Conservation (phyloP, 2,113 vertebrate species). For the Entelurus aequoreus region DNA sequence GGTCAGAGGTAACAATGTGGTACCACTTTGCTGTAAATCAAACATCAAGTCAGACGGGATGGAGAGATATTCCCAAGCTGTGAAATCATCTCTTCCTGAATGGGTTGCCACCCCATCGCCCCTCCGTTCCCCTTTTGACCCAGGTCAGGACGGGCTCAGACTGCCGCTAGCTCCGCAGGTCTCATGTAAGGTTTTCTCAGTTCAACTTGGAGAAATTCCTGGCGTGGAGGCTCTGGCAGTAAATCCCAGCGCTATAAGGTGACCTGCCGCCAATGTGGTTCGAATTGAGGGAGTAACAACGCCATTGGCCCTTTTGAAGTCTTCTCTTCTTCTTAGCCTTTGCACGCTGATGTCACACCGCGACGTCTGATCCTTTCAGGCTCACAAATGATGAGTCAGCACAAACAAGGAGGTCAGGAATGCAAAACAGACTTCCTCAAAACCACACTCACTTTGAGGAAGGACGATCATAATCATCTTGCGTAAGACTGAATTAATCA, state of each 20-base stretch:
- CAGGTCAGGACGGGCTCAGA: constrained; percentile 40
- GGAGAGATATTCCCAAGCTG: constrained; percentile 51
- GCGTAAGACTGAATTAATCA: too few relatives aligned
- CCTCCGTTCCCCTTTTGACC: not conserved
- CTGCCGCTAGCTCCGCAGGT: constrained; percentile 12
- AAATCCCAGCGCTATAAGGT: constrained; percentile 22
- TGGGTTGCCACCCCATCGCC: constrained; percentile 43
- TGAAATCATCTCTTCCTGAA: constrained; percentile 57
- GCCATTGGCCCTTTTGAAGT: constrained; percentile 12
- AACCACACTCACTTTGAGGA: too few relatives aligned
- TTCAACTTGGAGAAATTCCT: constrained; percentile 28
- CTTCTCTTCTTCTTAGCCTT: not conserved
- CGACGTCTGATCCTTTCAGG: not conserved
- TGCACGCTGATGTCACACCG: not conserved
- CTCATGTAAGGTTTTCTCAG: constrained; percentile 27
- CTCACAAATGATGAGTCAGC: not conserved
- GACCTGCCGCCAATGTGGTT: constrained; percentile 28
- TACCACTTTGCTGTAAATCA: constrained; percentile 55
- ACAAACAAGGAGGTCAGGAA: not conserved
- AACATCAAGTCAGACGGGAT: constrained; percentile 50
- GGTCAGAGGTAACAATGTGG: constrained; percentile 58
- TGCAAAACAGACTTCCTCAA: not conserved
- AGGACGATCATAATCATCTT: too few relatives aligned
- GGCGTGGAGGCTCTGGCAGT: constrained; percentile 30
- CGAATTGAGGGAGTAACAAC: constrained; percentile 9